phyloP scores from a whole-genome alignment of 2,113 vertebrate species.

The Mesocricetus auratus region DNA sequence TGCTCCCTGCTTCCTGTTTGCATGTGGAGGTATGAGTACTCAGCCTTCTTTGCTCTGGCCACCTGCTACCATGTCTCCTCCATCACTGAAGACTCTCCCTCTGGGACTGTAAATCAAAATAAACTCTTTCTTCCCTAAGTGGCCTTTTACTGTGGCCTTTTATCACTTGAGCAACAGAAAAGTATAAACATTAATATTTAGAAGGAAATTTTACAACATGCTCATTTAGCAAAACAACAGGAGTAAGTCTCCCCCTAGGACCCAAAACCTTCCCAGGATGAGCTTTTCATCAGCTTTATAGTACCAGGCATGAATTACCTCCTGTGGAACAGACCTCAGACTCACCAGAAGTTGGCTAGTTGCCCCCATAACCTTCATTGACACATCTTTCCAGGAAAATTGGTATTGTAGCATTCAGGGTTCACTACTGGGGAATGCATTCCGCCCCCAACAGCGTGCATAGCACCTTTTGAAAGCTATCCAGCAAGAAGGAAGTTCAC shows the following conservation, averaged over 20 bases:
- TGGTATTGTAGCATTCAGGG: neutral
- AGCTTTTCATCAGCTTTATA: neutral
- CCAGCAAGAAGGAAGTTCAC: neutral
- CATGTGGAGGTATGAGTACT: neutral
- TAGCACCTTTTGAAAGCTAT: neutral
- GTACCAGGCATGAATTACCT: neutral
- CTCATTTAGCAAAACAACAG: neutral
- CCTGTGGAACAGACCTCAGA: neutral
- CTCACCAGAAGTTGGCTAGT: neutral
- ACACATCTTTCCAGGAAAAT: neutral
- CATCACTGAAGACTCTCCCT: neutral
- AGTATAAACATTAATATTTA: neutral
- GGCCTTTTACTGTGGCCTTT: neutral
- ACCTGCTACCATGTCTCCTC: neutral
- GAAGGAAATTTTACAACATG: neutral
- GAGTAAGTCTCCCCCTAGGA: neutral
- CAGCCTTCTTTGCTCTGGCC: neutral
- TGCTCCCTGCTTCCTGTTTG: neutral
- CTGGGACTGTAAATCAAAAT: neutral
- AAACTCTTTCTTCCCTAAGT: neutral
- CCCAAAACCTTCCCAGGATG: neutral
- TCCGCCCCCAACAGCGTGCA: neutral
- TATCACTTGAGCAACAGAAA: neutral
- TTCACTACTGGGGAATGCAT: no score
- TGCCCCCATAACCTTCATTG: neutral